Percentiles rank a stretch among this genome's conserved stretches.
These are phyloP conservation scores for Trissonchulus latispiculum DNA, from an alignment of 2,888 invertebrate genomes.

Conservation along the genomic window DNA sequence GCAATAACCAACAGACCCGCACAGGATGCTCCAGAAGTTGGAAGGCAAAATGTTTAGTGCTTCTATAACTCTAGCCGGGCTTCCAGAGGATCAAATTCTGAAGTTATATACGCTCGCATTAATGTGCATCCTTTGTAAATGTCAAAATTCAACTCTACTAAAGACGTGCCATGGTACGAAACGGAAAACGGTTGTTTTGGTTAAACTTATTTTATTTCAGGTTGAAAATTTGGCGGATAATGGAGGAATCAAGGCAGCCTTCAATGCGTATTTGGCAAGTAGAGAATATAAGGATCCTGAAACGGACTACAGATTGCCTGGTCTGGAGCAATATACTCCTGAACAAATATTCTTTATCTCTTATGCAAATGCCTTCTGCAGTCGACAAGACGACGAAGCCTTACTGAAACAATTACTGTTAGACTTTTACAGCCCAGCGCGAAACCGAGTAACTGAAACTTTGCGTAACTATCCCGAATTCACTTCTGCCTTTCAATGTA, in stretches of 20 bases:
- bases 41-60: too few relatives aligned
- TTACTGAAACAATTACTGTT: background rate
- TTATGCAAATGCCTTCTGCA: constrained; percentile 52
- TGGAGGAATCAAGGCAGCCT: constrained; percentile 50
- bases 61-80: too few relatives aligned
- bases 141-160: too few relatives aligned
- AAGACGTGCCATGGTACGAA: too few relatives aligned
- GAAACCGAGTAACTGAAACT: constrained; percentile 19
- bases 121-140: too few relatives aligned
- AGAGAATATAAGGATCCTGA: background rate
- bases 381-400: background rate
- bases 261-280: constrained; percentile 29
- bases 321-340: constrained; percentile 36
- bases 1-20: too few relatives aligned
- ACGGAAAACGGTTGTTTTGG: too few relatives aligned
- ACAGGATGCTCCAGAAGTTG: too few relatives aligned
- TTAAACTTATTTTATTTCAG: too few relatives aligned
- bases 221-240: constrained; percentile 54
- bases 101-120: too few relatives aligned
- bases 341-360: constrained; percentile 49
- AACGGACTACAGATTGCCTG: constrained; percentile 29
- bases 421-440: constrained; percentile 14
- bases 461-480: constrained; percentile 20
- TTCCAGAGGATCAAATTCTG: too few relatives aligned
- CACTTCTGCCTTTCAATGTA: too few relatives aligned